phyloP scores from a whole-genome alignment of 2,888 invertebrate genomes.

The Standfussiana lucernea region DNA sequence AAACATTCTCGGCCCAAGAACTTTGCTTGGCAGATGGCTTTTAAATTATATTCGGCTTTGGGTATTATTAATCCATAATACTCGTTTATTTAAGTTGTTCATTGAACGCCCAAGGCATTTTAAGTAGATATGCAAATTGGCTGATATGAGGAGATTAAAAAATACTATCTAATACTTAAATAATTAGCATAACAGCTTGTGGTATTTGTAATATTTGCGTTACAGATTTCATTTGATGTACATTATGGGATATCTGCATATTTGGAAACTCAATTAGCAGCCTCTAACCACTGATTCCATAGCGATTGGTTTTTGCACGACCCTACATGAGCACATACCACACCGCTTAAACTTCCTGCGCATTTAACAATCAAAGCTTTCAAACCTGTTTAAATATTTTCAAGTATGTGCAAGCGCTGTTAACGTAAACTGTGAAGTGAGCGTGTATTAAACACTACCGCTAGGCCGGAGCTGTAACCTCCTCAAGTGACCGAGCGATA shows the following conservation, averaged over 20 bases:
- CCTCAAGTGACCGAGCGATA: slow-evolving; percentile 54
- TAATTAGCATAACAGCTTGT: background rate
- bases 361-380: slow-evolving; percentile 60
- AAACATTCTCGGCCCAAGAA: slow-evolving; percentile 23
- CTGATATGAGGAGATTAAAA: background rate
- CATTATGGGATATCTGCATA: background rate
- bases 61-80: slow-evolving; percentile 3
- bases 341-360: slow-evolving; percentile 24
- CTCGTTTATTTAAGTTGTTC: background rate
- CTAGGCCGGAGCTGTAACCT: slow-evolving; percentile 62
- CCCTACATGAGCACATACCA: slow-evolving; percentile 20
- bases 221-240: background rate
- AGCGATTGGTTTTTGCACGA: slow-evolving; percentile 40
- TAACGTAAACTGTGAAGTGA: slow-evolving; percentile 63
- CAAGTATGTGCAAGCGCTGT: slow-evolving; percentile 54
- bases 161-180: background rate
- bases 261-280: background rate
- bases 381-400: slow-evolving; percentile 62
- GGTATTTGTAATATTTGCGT: background rate
- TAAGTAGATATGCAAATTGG: background rate
- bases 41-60: slow-evolving; percentile 18
- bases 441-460: slow-evolving; percentile 50
- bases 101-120: background rate
- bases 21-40: slow-evolving; percentile 18
- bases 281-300: slow-evolving; percentile 14